Percentiles rank a stretch among this genome's conserved stretches.
These are phyloP conservation scores for Lanius collurio DNA, from an alignment of 2,113 vertebrate genomes.

Conservation along the genomic window DNA sequence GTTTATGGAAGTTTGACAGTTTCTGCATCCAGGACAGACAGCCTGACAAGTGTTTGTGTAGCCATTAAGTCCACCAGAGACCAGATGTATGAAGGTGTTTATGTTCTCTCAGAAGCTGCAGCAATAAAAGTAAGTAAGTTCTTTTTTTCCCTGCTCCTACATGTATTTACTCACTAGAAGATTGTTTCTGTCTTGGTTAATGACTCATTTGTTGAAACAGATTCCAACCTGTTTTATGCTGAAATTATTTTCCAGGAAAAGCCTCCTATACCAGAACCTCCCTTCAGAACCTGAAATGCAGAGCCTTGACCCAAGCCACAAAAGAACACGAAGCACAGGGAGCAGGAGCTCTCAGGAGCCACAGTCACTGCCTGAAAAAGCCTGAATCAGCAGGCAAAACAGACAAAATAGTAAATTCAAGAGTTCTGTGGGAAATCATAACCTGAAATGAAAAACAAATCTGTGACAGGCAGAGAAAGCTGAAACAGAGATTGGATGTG, in stretches of 20 bases:
- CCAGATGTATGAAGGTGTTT: neutral
- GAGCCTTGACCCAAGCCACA: neutral
- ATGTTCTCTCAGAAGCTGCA: neutral
- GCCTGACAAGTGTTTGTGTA: neutral
- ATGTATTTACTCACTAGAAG: neutral
- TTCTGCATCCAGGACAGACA: neutral
- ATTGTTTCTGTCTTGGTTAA: neutral
- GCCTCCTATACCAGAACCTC: neutral
- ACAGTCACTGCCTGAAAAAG: neutral
- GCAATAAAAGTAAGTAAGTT: neutral
- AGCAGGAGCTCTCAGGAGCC: neutral
- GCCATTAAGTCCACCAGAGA: neutral
- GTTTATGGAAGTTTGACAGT: neutral
- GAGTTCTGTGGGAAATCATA: neutral
- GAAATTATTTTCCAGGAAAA: conserved; percentile 6
- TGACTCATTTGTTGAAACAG: neutral
- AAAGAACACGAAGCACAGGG: accelerated
- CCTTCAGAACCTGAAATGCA: neutral
- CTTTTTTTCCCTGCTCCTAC: neutral
- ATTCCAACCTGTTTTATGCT: neutral
- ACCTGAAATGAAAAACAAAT: neutral
- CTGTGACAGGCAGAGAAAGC: neutral
- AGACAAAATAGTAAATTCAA: neutral
- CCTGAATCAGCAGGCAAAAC: neutral
- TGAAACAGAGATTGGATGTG: neutral